Conservation (phyloP, 2,113 vertebrate species). For the Perca flavescens region DNA sequence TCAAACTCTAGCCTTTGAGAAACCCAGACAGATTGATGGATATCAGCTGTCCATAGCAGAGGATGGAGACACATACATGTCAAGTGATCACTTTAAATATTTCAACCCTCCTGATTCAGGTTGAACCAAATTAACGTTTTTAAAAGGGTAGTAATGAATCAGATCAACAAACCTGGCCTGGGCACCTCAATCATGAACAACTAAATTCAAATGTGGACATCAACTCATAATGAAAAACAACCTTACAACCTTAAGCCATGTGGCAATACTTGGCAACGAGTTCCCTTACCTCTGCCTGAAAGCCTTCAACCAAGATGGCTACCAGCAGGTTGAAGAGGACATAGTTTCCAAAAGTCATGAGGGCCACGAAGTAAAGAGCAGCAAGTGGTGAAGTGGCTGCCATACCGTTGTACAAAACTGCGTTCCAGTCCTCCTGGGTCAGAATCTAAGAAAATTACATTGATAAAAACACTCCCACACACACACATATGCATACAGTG, state of each 20-base stretch:
- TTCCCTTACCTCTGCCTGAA: slow-evolving; percentile 92
- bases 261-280: too few relatives aligned
- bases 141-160: slow-evolving; percentile 17
- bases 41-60: slow-evolving; percentile 25
- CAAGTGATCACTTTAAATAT: neutral
- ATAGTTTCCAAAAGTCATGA: slow-evolving; percentile 98
- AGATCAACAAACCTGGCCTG: neutral
- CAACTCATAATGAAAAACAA: neutral
- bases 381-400: slow-evolving; percentile 95
- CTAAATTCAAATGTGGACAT: neutral
- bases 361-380: slow-evolving; percentile 96
- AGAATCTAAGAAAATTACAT: slow-evolving; percentile 85
- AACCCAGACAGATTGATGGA: slow-evolving; percentile 49
- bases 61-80: neutral
- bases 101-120: neutral
- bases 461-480: neutral
- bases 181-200: neutral
- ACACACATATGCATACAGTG: slow-evolving; percentile 44
- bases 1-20: slow-evolving; percentile 27
- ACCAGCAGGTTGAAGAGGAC: slow-evolving; percentile 97
- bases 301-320: slow-evolving; percentile 96
- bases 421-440: slow-evolving; percentile 98
- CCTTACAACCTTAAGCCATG: neutral
- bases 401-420: slow-evolving; percentile 95
- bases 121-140: neutral